Evolutionary conservation across 1,140 invertebrate species (phyloP), one percentile per base, ranked within the genome.

Genomic region (Caenorhabditis tropicalis): DNA sequence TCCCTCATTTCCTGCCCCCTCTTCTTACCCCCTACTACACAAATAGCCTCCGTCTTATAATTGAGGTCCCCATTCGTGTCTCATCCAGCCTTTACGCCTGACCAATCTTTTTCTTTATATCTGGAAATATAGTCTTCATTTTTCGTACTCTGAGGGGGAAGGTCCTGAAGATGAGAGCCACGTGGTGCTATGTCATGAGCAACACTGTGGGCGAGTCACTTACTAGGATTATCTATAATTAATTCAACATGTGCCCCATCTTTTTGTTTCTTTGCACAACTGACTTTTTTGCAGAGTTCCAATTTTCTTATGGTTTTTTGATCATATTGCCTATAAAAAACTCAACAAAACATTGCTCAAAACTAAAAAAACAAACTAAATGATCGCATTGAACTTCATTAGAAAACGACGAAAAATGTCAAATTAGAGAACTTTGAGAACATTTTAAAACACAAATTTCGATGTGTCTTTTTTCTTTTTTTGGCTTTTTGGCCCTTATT

Each of bases 141-240:
- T n/a, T n/a, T n/a, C n/a, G n/a, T n/a, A n/a, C n/a, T n/a, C n/a
- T n/a, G n/a, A n/a, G n/a, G n/a, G 24, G 56, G 29, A 58, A n/a
- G 49, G 15, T 4, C n/a, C 60, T 70, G 60, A 70, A 70, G 31
- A 29, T 70, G 60, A 70, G 60, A 70, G 60, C 24, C 33, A 5
- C 60, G 16, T 70, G 60, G 9, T n/a, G 36, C 21, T 19, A n/a
- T 70, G 60, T 70, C 60, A 70, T 70, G 33, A 70, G 60, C 29
- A 70, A 70, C 1, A 29, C n/a, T 10, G 60, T 70, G 60, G 60
- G 60, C 60, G 60, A 70, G 16, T 10, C 29, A 58, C 56, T 58
- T 70, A 70, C 60, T 36, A 36, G 60, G 60, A 70, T 70, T 70
- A 70, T 70, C 31, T 33, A 70, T 24, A 70, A n/a, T 51, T 70